Base-by-base conservation (phyloP, 2,888 invertebrate genomes). In the Taenaris catops region DNA sequence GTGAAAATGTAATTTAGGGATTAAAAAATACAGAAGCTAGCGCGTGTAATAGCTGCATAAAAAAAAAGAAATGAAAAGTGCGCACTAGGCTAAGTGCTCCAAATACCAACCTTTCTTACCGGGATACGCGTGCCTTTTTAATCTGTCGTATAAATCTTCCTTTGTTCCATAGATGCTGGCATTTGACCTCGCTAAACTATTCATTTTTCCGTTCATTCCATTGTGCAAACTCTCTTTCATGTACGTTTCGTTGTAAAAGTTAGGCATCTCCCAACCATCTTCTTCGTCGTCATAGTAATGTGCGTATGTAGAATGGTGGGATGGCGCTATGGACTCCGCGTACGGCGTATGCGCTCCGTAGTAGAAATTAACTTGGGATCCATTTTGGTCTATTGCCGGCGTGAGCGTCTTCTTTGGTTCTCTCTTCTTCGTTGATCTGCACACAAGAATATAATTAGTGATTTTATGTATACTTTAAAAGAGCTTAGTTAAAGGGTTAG, bases 261-360 rank as follows among this genome's bases (percentile, higher is more conserved):
- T 97, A 0, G 97, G 97, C 97, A 97, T 97, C 69, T 97, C 97
- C 97, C 97, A 97, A 25, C 96, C 97, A 58, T 97, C 97, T 74
- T 97, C 97, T 65, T 97, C 97, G 55, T 97, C 96, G 64, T 97
- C 96, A 56, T 97, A 97, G 71, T 97, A 97, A 69, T 97, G 97
- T 2, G 97, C 97, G 72, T 97, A 97, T 0, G 97, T 97, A 26
- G 96, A 96, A 65, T 97, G 97, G 74, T 97, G 97, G 3, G 96
- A 96, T 1, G 97, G 97, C 0, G 97, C 97, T 53, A 97, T 97
- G 34, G 96, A 96, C 70, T 97, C 97, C 27, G 97, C 97, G 78
- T 97, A 97, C 0, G 97, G 97, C 2, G 96, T 96, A 34, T 96
- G 96, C 1, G 96, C 96, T 45, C 97, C 97, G 66, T 97, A 97